Percentiles rank a stretch among this genome's conserved stretches.
phyloP scores from a whole-genome alignment of 2,888 invertebrate species.

The Seira ritae region DNA sequence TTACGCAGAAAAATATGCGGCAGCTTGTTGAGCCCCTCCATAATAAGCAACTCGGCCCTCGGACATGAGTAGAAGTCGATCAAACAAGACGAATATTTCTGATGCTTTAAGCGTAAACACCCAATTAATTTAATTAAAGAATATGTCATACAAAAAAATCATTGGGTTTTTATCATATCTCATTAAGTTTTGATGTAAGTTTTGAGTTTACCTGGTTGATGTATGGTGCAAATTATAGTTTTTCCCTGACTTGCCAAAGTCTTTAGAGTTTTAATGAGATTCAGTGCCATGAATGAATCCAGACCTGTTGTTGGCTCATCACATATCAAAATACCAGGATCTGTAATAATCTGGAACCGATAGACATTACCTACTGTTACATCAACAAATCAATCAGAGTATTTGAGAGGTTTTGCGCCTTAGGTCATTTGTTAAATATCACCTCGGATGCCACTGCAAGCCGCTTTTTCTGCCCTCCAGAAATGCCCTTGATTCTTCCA shows the following conservation, averaged over 20 bases:
- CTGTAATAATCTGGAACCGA: slow-evolving; percentile 86
- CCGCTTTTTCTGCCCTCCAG: slow-evolving; percentile 97
- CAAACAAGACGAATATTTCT: slow-evolving; percentile 92
- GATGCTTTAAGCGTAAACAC: slow-evolving; percentile 76
- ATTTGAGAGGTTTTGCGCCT: no score
- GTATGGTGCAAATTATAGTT: slow-evolving; percentile 94
- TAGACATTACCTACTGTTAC: no score
- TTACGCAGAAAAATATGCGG: slow-evolving; percentile 48
- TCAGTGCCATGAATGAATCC: slow-evolving; percentile 97
- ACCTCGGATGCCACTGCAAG: slow-evolving; percentile 97
- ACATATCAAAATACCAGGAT: slow-evolving; percentile 96
- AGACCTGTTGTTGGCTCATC: slow-evolving; percentile 98
- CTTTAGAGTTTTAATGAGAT: slow-evolving; percentile 78
- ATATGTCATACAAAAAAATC: background rate
- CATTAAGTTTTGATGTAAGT: background rate
- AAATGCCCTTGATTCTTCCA: slow-evolving; percentile 92
- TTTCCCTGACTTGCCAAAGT: slow-evolving; percentile 85
- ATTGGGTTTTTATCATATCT: background rate
- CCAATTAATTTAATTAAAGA: background rate
- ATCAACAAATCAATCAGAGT: background rate
- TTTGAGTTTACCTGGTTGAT: slow-evolving; percentile 84
- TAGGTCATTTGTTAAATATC: slow-evolving; percentile 40
- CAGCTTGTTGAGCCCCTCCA: slow-evolving; percentile 44
- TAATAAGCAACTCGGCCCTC: slow-evolving; percentile 90
- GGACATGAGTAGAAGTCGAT: slow-evolving; percentile 90